Conservation (phyloP, 2,797 vertebrate genomes). For the Tenualosa ilisha region DNA sequence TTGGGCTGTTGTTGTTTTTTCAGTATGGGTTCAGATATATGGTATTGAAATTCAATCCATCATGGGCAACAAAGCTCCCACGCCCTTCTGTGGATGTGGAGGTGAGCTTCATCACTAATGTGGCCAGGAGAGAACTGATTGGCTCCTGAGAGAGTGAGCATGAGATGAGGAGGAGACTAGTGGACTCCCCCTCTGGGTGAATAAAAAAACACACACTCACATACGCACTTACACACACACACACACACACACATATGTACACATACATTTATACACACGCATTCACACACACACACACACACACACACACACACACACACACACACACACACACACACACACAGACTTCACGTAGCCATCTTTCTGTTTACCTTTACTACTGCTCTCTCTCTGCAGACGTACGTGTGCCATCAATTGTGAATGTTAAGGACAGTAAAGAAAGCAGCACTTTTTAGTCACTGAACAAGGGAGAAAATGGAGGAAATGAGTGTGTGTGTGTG, state of each 20-base stretch:
- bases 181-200: neutral
- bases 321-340: neutral
- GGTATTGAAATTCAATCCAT: conserved; percentile 20
- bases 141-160: neutral
- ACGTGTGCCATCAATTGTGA: neutral
- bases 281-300: neutral
- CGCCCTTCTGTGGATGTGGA: neutral
- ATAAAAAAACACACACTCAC: neutral
- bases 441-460: neutral
- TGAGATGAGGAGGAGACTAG: neutral
- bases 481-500: neutral
- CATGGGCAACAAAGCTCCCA: neutral
- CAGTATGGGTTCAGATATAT: neutral
- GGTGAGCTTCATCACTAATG: conserved; percentile 11
- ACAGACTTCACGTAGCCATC: neutral
- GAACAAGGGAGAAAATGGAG: neutral
- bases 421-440: neutral
- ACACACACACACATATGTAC: neutral
- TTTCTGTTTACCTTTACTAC: neutral
- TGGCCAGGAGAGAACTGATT: neutral
- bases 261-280: no score
- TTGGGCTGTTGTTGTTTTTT: neutral
- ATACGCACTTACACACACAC: neutral
- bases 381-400: neutral
- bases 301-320: neutral